These are phyloP conservation scores for Mamestra brassicae DNA, from an alignment of 2,888 invertebrate species.

Conservation along the genomic window DNA sequence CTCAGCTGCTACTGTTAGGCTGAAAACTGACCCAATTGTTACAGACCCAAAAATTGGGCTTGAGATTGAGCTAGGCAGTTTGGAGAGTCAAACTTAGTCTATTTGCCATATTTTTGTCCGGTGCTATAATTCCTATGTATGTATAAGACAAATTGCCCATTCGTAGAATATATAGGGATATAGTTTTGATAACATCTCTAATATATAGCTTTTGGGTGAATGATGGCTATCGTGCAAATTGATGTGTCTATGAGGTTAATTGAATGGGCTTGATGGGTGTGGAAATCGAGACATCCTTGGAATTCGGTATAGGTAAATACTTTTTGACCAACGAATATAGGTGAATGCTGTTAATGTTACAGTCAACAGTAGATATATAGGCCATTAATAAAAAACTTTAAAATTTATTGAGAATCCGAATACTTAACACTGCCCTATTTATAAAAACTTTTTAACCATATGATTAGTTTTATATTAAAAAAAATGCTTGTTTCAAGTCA, in stretches of 20 bases:
- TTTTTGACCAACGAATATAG: background rate
- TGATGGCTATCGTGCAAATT: constrained; percentile 15
- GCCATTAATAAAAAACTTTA: too few species aligned
- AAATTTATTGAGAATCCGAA: too few species aligned
- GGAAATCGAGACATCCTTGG: background rate
- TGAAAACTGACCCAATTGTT: too few species aligned
- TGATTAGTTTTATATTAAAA: too few species aligned
- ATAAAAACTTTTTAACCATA: too few species aligned
- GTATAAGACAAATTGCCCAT: background rate
- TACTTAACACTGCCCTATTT: too few species aligned
- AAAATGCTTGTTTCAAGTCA: too few species aligned
- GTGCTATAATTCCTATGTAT: background rate
- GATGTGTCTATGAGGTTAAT: constrained; percentile 2
- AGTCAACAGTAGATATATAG: too few species aligned
- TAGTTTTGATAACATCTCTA: constrained; percentile 22
- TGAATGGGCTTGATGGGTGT: background rate
- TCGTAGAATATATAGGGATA: constrained; percentile 4
- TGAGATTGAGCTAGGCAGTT: too few species aligned
- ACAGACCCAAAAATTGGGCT: too few species aligned
- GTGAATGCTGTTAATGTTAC: background rate
- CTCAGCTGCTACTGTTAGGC: too few species aligned
- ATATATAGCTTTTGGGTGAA: constrained; percentile 16
- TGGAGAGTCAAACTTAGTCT: too few species aligned
- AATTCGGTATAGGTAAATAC: background rate
- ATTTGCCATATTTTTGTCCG: background rate